Base-by-base conservation (phyloP, 2,113 vertebrate genomes). In the Hippocampus mohnikei region DNA sequence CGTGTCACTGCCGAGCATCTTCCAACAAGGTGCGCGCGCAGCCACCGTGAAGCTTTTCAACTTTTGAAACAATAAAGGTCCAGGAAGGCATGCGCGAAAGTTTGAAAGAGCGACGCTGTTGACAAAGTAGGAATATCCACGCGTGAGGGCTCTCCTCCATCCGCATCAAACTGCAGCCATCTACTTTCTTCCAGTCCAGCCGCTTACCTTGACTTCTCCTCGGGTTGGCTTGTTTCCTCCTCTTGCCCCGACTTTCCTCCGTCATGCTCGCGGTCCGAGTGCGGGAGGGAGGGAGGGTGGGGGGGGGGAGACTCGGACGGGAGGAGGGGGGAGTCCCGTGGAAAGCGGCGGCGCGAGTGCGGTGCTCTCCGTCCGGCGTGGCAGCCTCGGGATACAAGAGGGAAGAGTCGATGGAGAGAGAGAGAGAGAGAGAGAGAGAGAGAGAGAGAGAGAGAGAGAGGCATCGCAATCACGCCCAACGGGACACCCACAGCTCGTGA, bases 181-280 rank as follows among this genome's bases (percentile, higher is more conserved):
- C 5, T 13, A 37, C 41, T 25, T 25, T 56, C n/a, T 5, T 12
- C 9, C 1, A 27, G 23, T 11, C 25, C 58, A 62, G 73, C 73
- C 52, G 62, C 84, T 85, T 91, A 94, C 93, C 93, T 90, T 88
- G 87, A 56, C 91, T 94, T 23, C 92, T 91, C 77, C 87, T 89
- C 12, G 93, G 93, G 86, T 94, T 93, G 69, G 92, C 91, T 87
- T 94, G 93, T 76, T 94, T 94, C 82, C 93, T 90, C 11, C 93
- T 91, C 71, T 93, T 94, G 41, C 92, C 92, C 76, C 92, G 73
- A 55, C 87, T 91, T 82, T 91, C 92, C 78, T 94, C 93, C 44
- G 92, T 84, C 93, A 94, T 94, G 79, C 48, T 86, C 68, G 11
- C 78, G 67, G 66, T 61, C 69, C 27, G 56, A 44, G 20, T 50